Evolutionary conservation across 2,797 vertebrate genomes (phyloP).

Genomic region (Botia almorhae): DNA sequence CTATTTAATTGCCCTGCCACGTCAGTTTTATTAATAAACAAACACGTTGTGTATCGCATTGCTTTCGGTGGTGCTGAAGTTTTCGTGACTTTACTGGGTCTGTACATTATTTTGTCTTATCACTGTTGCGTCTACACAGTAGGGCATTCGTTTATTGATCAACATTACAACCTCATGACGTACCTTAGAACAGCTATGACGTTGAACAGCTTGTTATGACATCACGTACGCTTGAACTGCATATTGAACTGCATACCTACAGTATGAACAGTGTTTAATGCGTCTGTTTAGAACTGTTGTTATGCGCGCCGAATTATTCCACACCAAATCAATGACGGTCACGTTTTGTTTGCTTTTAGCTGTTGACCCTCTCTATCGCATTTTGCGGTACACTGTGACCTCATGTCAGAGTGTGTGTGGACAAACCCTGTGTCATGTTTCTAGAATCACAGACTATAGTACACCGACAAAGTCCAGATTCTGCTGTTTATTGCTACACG

Average conservation of each 20-base stretch:
- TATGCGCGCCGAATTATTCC: no score
- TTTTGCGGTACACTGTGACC: constrained; percentile 6
- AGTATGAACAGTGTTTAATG: no score
- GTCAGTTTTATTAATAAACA: constrained; percentile 25
- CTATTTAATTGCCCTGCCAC: constrained; percentile 25
- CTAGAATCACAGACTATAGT: constrained; percentile 21
- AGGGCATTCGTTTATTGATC: no score
- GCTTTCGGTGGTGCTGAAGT: constrained; percentile 1
- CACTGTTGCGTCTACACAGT: no score
- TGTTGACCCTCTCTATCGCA: constrained; percentile 51
- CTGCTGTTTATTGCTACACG: constrained; percentile 41
- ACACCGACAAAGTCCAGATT: constrained; percentile 47
- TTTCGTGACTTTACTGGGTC: background rate
- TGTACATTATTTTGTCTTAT: no score
- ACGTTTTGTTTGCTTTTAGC: constrained; percentile 48
- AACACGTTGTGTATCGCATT: background rate
- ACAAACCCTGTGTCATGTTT: constrained; percentile 41
- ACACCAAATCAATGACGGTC: no score
- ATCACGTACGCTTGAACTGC: no score
- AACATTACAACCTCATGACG: no score
- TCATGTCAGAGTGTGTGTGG: constrained; percentile 21
- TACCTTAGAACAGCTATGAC: no score
- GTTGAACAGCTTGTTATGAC: no score
- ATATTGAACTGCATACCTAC: no score
- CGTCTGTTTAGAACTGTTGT: no score